Conservation (phyloP, 1,140 invertebrate species). For the Philotrypesis tridentata region DNA sequence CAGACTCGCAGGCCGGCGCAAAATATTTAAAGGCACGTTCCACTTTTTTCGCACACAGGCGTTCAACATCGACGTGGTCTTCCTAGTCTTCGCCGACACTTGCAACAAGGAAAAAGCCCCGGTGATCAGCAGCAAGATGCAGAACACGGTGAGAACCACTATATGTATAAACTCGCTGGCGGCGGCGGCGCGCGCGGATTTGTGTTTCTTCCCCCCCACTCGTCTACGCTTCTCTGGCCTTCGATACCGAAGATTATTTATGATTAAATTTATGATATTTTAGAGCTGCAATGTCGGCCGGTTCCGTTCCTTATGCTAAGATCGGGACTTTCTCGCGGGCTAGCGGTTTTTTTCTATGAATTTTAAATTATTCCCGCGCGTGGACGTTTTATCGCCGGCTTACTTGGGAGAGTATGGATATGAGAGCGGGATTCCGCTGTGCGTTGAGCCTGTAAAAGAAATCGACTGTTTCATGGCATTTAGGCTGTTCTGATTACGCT, state of each 20-base stretch:
- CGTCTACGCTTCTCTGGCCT: too few species aligned
- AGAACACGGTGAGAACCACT: constrained; percentile 56
- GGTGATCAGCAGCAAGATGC: constrained; percentile 33
- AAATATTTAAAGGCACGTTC: neutral
- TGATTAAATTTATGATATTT: too few species aligned
- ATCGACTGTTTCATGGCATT: neutral
- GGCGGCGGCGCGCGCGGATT: too few species aligned
- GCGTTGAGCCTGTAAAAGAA: neutral
- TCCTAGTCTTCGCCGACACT: constrained; percentile 31
- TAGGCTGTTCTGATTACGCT: neutral
- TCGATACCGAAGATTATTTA: too few species aligned
- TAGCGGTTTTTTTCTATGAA: neutral
- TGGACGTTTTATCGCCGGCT: neutral
- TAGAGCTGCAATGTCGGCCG: too few species aligned
- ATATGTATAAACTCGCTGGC: too few species aligned
- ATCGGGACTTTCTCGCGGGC: constrained; percentile 11
- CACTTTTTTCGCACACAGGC: constrained; percentile 55
- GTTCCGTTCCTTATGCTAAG: constrained; percentile 29
- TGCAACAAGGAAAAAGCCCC: constrained; percentile 20
- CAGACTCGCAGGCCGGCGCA: neutral
- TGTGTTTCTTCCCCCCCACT: too few species aligned
- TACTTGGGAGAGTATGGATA: too few species aligned
- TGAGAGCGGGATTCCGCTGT: neutral
- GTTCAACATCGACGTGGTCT: constrained; percentile 45
- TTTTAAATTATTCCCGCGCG: neutral